Evolutionary conservation across 2,113 vertebrate genomes (phyloP), one percentile per base, ranked within the genome.

Genomic region (Anarhynchus alexandrinus): DNA sequence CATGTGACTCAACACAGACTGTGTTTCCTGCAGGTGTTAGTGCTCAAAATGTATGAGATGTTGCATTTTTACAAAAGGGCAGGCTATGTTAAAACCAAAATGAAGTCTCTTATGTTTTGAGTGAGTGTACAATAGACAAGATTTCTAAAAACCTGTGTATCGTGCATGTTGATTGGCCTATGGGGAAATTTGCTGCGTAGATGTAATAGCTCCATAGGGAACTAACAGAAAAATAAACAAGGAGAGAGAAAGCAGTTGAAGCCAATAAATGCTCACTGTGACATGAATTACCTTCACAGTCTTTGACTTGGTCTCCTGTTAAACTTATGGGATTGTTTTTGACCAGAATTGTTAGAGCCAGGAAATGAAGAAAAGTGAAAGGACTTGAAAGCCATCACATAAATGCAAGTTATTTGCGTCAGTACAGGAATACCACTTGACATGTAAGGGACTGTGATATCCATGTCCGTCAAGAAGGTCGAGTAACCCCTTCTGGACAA

Each of bases 111-210:
- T 17, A 2, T n/a, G 6, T 49, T 73, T 69, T 16, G 11, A 70
- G 55, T 54, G 34, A 57, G 21, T 25, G 10, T 54, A 25, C 29
- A 58, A 5, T 4, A n/a, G 84, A 25, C 7, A 36, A 30, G 13
- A 45, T 62, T 71, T 77, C 45, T 71, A 40, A 78, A 78, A 69
- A 17, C 8, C 49, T 43, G 3, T 42, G 30, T 25, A 7, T 59
- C 10, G 3, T 12, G 0, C 1, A 4, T 23, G 54, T 38, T 0
- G 0, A 6, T 32, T n/a, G 43, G 77, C 72, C 55, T 32, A 1
- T 3, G 32, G 49, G 76, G 61, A 86, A 36, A 43, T 82, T 54
- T 72, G 32, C 72, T 55, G 43, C 32, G 26, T 21, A 32, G 57
- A 30, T 81, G 42, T 40, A 40, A 18, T 14, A 40, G 29, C 71